Conservation (phyloP, 2,888 invertebrate species). For the Trichogramma dendrolimi region DNA sequence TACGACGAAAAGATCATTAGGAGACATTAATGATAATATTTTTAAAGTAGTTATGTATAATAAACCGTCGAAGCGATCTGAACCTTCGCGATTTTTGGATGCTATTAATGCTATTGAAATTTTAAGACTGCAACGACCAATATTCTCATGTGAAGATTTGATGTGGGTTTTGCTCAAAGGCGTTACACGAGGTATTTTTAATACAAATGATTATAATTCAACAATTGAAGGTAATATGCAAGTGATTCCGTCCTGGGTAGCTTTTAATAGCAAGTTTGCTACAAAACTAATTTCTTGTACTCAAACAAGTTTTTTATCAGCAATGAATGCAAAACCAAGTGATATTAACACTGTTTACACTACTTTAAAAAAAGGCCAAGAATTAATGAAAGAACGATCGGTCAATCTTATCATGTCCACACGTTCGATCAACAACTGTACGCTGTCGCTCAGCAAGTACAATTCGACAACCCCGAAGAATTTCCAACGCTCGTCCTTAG, state of each 20-base stretch:
- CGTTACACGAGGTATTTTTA: no score
- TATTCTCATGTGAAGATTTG: no score
- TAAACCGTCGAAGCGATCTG: no score
- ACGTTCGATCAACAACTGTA: conserved; percentile 2
- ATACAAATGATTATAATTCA: no score
- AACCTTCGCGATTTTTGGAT: no score
- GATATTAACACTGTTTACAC: conserved; percentile 2
- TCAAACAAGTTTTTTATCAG: neutral
- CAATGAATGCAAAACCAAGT: conserved; percentile 3
- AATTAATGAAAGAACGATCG: neutral
- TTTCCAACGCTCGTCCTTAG: neutral
- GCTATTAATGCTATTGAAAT: no score
- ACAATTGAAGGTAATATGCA: no score
- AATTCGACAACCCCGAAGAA: neutral
- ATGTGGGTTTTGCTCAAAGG: no score
- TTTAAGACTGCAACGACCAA: no score
- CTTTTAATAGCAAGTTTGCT: neutral
- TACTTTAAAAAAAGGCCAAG: neutral
- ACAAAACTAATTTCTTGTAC: neutral
- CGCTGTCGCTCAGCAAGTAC: neutral
- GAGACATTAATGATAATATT: no score
- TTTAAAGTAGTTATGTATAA: no score
- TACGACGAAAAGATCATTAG: no score
- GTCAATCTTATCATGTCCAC: neutral
- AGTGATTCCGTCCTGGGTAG: neutral